Base-by-base conservation (phyloP, 2,888 invertebrate species). In the Aethes cnicana region DNA sequence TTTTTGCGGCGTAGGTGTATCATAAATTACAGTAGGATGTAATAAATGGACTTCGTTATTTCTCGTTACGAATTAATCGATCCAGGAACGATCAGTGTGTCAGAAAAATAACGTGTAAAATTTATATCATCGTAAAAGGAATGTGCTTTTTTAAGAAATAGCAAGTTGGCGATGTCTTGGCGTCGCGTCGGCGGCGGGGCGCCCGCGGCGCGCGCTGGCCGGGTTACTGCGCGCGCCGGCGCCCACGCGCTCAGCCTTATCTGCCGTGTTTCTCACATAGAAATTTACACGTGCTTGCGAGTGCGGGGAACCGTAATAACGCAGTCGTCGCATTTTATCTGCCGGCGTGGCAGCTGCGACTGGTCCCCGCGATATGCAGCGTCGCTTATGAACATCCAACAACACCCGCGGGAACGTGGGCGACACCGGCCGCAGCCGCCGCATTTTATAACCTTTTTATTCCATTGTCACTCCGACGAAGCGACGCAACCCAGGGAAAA, bases 371-470 rank as follows among this genome's bases (percentile, higher is more conserved):
- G 76, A 78, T 76, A 77, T 74, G 76, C 76, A 70, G 61, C 66
- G 63, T 68, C 66, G 62, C 67, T 68, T 68, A 72, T 64, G 76
- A 74, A 74, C 75, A 74, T 62, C 71, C 75, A 74, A 82, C 81
- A 74, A 75, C 81, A 77, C 82, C 77, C 81, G 72, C 59, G 81
- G 77, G 78, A 37, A 84, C 81, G 88, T 83, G 84, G 85, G 82
- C 88, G 86, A 73, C n/a, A n/a, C 69, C 70, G 66, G 69, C 71
- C 77, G 74, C 83, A 74, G 78, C 82, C 74, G 76, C 71, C 77
- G 79, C 86, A 74, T 87, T 88, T 88, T 88, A 88, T 81, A 86
- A 88, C 87, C 85, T 85, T 87, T 88, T 87, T 87, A 88, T 86
- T 85, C 87, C 84, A 88, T 88, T 88, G 88, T 89, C 89, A 88